Percentiles rank a stretch among this genome's conserved stretches.
phyloP scores from a whole-genome alignment of 2,888 invertebrate species.

The Norana najaformis region DNA sequence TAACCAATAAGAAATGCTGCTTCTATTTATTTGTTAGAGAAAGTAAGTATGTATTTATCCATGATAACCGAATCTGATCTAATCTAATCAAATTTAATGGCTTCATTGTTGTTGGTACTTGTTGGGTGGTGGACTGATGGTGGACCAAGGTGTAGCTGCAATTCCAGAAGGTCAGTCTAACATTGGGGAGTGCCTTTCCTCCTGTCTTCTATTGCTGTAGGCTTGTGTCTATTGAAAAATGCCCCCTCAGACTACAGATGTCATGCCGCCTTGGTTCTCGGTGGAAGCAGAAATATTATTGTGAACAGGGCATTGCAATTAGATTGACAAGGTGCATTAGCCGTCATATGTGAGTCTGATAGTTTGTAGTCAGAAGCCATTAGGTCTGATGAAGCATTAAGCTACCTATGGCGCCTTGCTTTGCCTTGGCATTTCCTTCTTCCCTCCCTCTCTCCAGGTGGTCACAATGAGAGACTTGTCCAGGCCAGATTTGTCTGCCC shows the following conservation, averaged over 20 bases:
- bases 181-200: neutral
- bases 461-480: neutral
- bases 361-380: neutral
- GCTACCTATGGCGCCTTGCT: neutral
- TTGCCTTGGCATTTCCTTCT: neutral
- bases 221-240: neutral
- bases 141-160: neutral
- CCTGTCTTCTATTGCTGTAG: neutral
- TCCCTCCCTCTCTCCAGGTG: neutral
- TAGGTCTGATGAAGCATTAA: neutral
- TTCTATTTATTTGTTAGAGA: no score
- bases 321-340: neutral
- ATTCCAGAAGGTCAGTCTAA: neutral
- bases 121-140: neutral
- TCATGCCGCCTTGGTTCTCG: neutral
- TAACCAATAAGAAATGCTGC: neutral
- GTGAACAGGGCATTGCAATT: neutral
- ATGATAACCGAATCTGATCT: no score
- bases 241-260: neutral
- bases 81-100: no score
- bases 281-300: neutral
- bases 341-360: neutral
- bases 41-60: no score
- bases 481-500: constrained; percentile 13
- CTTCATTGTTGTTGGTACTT: no score